Conservation (phyloP, 2,113 vertebrate species). For the Procapra przewalskii region DNA sequence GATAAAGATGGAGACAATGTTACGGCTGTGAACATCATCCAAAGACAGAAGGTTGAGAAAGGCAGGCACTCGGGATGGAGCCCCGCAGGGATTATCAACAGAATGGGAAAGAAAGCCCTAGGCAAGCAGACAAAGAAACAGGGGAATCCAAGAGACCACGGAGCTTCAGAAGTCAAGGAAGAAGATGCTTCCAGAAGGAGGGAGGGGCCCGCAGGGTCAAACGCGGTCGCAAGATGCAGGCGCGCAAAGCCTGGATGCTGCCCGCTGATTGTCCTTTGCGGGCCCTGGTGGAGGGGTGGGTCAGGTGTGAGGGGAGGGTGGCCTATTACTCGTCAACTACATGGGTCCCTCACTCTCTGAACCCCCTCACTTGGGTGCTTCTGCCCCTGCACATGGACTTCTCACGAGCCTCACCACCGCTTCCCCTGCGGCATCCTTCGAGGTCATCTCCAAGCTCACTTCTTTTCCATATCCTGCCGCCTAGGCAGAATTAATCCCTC, state of each 20-base stretch:
- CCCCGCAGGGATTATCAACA: background rate
- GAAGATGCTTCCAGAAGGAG: background rate
- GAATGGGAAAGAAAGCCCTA: background rate
- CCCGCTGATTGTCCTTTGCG: background rate
- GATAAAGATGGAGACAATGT: background rate
- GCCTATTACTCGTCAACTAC: background rate
- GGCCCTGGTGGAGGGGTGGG: too few relatives aligned
- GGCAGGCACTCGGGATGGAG: background rate
- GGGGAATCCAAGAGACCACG: background rate
- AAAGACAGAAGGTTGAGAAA: background rate
- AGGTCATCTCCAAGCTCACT: background rate
- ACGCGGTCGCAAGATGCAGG: background rate
- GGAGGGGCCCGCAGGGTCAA: background rate
- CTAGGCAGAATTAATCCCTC: background rate
- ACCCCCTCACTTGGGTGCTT: background rate
- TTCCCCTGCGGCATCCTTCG: background rate
- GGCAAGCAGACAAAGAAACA: background rate
- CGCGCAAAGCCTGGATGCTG: background rate
- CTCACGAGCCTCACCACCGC: background rate
- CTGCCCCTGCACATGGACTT: background rate
- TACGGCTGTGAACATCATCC: background rate
- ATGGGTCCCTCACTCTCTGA: accelerated
- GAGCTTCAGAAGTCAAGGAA: background rate
- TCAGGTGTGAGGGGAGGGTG: accelerated
- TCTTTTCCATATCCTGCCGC: background rate